Base-by-base conservation (phyloP, 2,113 vertebrate genomes). In the Sardina pilchardus region DNA sequence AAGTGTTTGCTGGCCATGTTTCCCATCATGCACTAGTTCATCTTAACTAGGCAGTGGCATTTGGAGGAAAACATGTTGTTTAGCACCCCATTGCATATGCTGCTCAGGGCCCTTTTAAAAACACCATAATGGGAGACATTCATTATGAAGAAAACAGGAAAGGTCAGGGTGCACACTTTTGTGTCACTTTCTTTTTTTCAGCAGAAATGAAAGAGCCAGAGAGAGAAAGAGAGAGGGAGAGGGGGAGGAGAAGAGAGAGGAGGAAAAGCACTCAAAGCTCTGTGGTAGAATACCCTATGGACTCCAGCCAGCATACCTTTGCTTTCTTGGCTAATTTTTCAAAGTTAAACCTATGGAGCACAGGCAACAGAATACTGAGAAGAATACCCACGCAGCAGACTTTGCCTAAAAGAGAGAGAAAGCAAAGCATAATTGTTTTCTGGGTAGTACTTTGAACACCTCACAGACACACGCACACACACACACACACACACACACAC, bases 251-350 rank as follows among this genome's bases (percentile, higher is more conserved):
- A 9, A 26, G 9, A 14, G 63, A 8, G 71, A 34, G 44, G 30
- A 19, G 26, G 39, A 24, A 83, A 42, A 63, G 81, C 42, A 63
- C 30, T 19, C 82, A 82, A 80, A 84, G 53, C 44, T 67, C 48
- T 19, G 78, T 78, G 30, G 71, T 78, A 81, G 75, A 47, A 82
- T 63, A 21, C 75, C 59, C 85, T 53, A 21, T 59, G 17, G 86
- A 26, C 34, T 43, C 80, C 53, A 71, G 86, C 81, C 86, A 84
- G 84, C 53, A 21, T 82, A 83, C n/a, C 71, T 87, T 81, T 63
- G 26, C 50, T 80, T 63, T 81, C 78, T 75, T 50, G 17, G 44
- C 86, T 84, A 87, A 87, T 87, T 87, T 50, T 47, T 82, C 47
- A 50, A 84, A 84, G 43, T 6, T 53, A 87, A 87, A 26, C 81